Percentiles rank a stretch among this genome's conserved stretches.
phyloP scores from a whole-genome alignment of 2,888 invertebrate genomes.

The Eurytoma adleriae region DNA sequence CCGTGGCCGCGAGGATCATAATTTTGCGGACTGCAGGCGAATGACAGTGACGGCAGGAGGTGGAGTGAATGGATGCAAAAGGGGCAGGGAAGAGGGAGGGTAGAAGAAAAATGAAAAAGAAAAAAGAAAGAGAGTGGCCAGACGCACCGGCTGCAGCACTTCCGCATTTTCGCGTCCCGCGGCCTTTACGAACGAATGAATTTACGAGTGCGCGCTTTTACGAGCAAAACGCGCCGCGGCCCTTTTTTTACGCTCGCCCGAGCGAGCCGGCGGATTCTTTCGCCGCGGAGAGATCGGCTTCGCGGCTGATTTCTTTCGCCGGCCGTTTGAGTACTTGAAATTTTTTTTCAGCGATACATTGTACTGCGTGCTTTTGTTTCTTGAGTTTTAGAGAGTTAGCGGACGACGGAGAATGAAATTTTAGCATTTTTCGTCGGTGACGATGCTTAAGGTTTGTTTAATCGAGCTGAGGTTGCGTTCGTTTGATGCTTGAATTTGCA shows the following conservation, averaged over 20 bases:
- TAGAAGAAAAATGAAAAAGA: conserved; percentile 19
- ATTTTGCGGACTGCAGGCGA: conserved; percentile 21
- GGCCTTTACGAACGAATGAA: not conserved
- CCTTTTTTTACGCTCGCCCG: conserved; percentile 2
- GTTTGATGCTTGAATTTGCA: no score
- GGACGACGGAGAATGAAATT: no score
- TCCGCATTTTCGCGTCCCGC: conserved; percentile 59
- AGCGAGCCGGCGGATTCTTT: not conserved
- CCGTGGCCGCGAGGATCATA: conserved; percentile 9
- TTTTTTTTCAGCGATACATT: no score
- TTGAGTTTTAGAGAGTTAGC: no score
- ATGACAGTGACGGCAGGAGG: conserved; percentile 38
- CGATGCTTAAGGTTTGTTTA: no score
- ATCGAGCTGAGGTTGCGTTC: no score
- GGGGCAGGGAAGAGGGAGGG: conserved; percentile 1
- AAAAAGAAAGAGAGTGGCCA: conserved; percentile 24
- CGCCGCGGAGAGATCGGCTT: no score
- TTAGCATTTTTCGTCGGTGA: no score
- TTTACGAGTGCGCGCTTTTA: conserved; percentile 4
- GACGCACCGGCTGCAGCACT: conserved; percentile 60
- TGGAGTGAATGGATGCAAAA: conserved; percentile 7
- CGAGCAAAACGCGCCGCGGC: not conserved
- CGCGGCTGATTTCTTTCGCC: no score
- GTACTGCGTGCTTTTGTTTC: no score
- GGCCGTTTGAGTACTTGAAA: no score